These are phyloP conservation scores for Lasioglossum pauxillum DNA, from an alignment of 2,888 invertebrate species.

Conservation along the genomic window DNA sequence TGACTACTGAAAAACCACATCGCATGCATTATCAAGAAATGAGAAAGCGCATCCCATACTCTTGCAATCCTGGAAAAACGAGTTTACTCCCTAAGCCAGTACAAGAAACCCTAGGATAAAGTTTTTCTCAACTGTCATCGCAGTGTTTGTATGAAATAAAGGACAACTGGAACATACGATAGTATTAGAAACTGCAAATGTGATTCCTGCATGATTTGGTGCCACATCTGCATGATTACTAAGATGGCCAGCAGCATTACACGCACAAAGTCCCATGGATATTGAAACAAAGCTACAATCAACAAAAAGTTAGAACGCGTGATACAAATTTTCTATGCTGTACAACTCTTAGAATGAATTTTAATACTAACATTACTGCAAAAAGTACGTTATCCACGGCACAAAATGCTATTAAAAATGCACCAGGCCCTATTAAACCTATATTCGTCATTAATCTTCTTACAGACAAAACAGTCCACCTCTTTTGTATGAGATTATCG, in stretches of 20 bases:
- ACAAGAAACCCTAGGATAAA: not conserved
- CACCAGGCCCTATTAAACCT: slow-evolving; percentile 90
- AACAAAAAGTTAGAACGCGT: not conserved
- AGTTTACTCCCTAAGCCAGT: too few species aligned
- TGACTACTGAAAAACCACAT: too few species aligned
- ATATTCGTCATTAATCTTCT: slow-evolving; percentile 90
- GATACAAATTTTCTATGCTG: not conserved
- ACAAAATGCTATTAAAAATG: slow-evolving; percentile 89
- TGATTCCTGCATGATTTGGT: slow-evolving; percentile 91
- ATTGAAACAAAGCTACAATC: slow-evolving; percentile 88
- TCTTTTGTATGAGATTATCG: slow-evolving; percentile 87
- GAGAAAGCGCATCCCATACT: too few species aligned
- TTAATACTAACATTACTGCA: slow-evolving; percentile 87
- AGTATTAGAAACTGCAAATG: slow-evolving; percentile 91
- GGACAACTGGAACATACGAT: slow-evolving; percentile 83
- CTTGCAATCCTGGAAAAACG: too few species aligned
- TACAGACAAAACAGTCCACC: slow-evolving; percentile 89
- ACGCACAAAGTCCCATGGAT: slow-evolving; percentile 91
- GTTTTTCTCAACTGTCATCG: not conserved
- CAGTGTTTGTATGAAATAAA: not conserved
- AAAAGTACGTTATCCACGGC: slow-evolving; percentile 89
- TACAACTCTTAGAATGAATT: slow-evolving; percentile 7
- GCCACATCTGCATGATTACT: slow-evolving; percentile 92
- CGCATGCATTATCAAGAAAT: too few species aligned
- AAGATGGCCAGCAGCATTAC: slow-evolving; percentile 91